Evolutionary conservation across 2,888 invertebrate species (phyloP).

Genomic region (Diadromus collaris): DNA sequence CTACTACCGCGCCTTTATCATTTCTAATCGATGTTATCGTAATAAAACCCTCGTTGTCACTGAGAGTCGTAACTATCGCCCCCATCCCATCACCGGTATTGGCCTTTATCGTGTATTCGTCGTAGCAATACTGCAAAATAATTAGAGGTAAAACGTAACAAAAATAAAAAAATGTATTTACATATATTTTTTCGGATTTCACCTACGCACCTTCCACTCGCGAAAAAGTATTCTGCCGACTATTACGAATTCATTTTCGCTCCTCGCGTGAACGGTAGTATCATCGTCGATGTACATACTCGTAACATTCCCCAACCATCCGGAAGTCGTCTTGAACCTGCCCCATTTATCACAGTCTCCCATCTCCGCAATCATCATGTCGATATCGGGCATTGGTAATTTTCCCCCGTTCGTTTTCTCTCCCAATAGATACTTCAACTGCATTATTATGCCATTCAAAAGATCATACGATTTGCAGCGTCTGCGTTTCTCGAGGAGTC

Average conservation of each 20-base stretch:
- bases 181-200: neutral
- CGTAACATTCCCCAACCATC: neutral
- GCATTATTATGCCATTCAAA: neutral
- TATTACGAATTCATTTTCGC: neutral
- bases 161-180: neutral
- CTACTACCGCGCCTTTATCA: neutral
- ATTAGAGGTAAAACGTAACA: neutral
- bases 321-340: neutral
- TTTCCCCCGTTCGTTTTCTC: neutral
- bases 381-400: neutral
- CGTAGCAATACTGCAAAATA: constrained; percentile 2
- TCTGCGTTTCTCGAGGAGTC: neutral
- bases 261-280: neutral
- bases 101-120: neutral
- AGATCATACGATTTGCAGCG: neutral
- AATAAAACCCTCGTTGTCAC: neutral
- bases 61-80: neutral
- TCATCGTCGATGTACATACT: neutral
- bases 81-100: neutral
- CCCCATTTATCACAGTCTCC: neutral
- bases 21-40: neutral
- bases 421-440: neutral
- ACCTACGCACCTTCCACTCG: neutral
- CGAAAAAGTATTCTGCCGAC: neutral
- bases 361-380: neutral